Conservation (phyloP, 2,888 invertebrate species). For the Microctonus aethiopoides region DNA sequence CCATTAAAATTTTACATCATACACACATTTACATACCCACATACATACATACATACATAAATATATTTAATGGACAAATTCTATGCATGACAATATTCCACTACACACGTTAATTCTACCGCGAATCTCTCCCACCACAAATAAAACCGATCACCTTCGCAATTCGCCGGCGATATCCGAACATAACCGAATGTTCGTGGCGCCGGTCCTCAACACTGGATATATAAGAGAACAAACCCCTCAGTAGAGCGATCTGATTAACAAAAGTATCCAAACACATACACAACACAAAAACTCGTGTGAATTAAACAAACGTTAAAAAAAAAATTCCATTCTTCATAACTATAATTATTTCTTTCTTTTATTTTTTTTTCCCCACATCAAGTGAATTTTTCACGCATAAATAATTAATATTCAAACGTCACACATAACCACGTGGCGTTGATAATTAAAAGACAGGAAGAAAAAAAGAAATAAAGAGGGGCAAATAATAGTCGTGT, state of each 20-base stretch:
- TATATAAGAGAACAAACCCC: conserved; percentile 64
- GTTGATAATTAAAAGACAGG: too few relatives aligned
- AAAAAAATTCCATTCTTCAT: too few relatives aligned
- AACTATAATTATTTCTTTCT: too few relatives aligned
- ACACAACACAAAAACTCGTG: neutral
- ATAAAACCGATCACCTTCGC: conserved; percentile 33
- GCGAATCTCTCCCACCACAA: conserved; percentile 25
- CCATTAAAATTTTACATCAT: neutral
- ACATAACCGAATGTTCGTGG: conserved; percentile 32
- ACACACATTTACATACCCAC: neutral
- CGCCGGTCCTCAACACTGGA: conserved; percentile 43
- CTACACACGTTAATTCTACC: neutral
- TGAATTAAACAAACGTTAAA: neutral
- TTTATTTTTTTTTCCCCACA: too few relatives aligned
- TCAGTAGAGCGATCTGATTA: conserved; percentile 58
- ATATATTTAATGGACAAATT: neutral
- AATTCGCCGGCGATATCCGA: conserved; percentile 39
- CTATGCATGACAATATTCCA: neutral
- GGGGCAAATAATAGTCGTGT: neutral
- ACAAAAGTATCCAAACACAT: conserved; percentile 49
- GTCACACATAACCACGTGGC: too few relatives aligned
- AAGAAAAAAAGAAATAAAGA: neutral
- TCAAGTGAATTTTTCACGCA: too few relatives aligned
- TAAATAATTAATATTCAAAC: too few relatives aligned
- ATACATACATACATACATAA: neutral